Evolutionary conservation across 1,140 invertebrate species (phyloP).

Genomic region (Parapsyche elsis): DNA sequence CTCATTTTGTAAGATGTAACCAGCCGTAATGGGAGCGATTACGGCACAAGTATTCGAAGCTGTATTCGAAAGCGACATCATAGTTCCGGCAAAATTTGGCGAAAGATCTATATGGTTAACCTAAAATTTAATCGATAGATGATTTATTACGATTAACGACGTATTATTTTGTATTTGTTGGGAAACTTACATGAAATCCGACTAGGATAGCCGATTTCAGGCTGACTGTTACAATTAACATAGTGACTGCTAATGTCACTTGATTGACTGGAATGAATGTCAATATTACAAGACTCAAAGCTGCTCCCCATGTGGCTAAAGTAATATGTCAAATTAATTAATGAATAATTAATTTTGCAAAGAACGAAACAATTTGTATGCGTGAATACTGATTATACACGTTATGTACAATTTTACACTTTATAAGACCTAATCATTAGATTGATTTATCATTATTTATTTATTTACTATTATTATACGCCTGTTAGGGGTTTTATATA

Average conservation of each 20-base stretch:
- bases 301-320: constrained; percentile 70
- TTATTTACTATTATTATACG: no score
- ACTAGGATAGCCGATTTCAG: constrained; percentile 79
- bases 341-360: no score
- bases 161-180: no score
- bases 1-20: constrained; percentile 60
- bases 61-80: constrained; percentile 77
- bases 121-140: constrained; percentile 56
- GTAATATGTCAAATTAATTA: not conserved
- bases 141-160: not conserved
- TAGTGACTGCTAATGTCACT: constrained; percentile 68
- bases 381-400: no score
- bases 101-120: constrained; percentile 80
- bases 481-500: no score
- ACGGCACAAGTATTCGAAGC: constrained; percentile 75
- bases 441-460: no score
- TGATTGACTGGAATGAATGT: constrained; percentile 71
- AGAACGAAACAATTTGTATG: no score
- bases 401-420: no score
- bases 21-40: constrained; percentile 69
- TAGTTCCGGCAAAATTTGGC: constrained; percentile 80
- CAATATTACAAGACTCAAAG: constrained; percentile 71
- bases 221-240: constrained; percentile 77
- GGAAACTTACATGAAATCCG: constrained; percentile 66
- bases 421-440: no score